A percentile compares a stretch with the other conserved stretches of the same genome.
These are phyloP conservation scores for Nymphalis urticae DNA, from an alignment of 2,888 invertebrate genomes.

Conservation along the genomic window DNA sequence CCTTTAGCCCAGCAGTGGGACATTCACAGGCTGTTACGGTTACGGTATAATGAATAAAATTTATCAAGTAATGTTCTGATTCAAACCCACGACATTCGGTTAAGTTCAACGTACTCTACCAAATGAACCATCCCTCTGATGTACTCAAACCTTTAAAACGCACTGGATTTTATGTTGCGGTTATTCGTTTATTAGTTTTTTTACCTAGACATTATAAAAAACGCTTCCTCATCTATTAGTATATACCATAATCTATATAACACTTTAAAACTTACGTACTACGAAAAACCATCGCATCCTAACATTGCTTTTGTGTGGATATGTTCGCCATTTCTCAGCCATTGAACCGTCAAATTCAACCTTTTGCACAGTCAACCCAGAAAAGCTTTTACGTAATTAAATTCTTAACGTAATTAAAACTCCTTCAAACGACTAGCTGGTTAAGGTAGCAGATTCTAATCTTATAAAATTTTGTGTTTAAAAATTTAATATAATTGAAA, in stretches of 20 bases:
- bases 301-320: not conserved
- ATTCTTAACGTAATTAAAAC: conserved; percentile 6
- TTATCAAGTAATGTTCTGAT: no score
- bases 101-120: no score
- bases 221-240: no score
- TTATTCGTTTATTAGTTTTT: no score
- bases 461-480: not conserved
- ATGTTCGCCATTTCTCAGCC: conserved; percentile 1
- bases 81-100: no score
- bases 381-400: conserved; percentile 8
- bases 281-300: not conserved
- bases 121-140: no score
- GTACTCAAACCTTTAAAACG: no score
- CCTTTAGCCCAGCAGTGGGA: no score
- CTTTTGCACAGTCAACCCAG: conserved; percentile 9
- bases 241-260: not conserved
- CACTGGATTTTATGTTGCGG: no score
- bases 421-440: not conserved
- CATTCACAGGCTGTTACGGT: no score
- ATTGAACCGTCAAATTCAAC: conserved; percentile 6
- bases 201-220: no score
- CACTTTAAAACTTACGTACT: not conserved
- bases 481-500: not conserved
- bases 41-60: no score
- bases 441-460: not conserved